Percentiles rank a stretch among this genome's conserved stretches.
phyloP scores from a whole-genome alignment of 2,797 vertebrate genomes.

The Muscicapa striata region DNA sequence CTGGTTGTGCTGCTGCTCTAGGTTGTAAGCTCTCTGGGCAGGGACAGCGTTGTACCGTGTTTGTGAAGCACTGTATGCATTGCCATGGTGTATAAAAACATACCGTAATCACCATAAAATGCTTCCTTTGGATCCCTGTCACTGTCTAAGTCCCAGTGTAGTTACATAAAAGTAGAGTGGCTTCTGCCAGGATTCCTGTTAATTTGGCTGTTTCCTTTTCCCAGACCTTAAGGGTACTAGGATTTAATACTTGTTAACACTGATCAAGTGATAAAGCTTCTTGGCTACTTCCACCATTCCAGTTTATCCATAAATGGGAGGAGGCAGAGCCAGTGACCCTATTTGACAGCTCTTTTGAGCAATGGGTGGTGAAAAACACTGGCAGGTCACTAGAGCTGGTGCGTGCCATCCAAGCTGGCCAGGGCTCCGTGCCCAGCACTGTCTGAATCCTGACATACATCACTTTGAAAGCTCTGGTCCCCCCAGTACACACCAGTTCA shows the following conservation, averaged over 20 bases:
- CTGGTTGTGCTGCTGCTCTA: neutral
- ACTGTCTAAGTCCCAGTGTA: neutral
- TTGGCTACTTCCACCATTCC: neutral
- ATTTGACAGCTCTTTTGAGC: neutral
- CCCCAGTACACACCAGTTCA: rapidly evolving
- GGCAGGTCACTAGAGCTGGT: neutral
- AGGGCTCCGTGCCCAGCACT: rapidly evolving
- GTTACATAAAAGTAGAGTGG: neutral
- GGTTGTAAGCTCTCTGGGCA: conserved; percentile 60
- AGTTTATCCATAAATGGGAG: neutral
- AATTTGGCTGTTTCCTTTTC: neutral
- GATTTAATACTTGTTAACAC: neutral
- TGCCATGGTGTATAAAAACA: neutral
- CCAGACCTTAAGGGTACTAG: neutral
- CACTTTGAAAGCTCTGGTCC: neutral
- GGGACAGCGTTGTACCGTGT: neutral
- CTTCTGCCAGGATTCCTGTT: neutral
- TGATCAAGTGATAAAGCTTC: neutral
- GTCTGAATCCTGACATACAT: neutral
- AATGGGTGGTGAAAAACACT: neutral
- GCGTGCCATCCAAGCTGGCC: neutral
- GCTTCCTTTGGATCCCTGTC: neutral
- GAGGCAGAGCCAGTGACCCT: neutral
- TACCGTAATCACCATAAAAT: neutral
- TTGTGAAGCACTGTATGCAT: conserved; percentile 16